Base-by-base conservation (phyloP, 2,113 vertebrate species). In the Carassius gibelio region DNA sequence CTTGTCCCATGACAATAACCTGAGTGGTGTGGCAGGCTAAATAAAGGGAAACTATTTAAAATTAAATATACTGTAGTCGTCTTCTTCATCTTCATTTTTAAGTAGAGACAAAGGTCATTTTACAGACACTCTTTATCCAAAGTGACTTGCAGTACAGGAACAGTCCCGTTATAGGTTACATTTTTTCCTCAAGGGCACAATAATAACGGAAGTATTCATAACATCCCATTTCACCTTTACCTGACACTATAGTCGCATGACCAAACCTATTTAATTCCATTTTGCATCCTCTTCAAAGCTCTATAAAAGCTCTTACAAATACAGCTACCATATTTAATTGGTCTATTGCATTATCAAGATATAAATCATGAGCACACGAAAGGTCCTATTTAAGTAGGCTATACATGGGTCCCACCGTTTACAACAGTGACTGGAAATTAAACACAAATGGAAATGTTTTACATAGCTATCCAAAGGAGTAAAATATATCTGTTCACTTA, bases 21-120 rank as follows among this genome's bases (percentile, higher is more conserved):
- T 87, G 87, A 90, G 86, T 92, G 90, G 79, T 93, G 93, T 91
- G 92, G 90, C 90, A 92, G 91, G 93, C 88, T 91, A 88, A 95
- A 94, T 95, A 95, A 95, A 95, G 86, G 79, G 81, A 92, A 71
- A 75, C 90, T 85, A 86, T 88, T 90, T 90, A 84, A 89, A 13
- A 45, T 61, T 13, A 81, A 69, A 23, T 64, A 8, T 59, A 87
- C 64, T 82, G 13, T 88, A 82, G 64, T 71, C 84, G 4, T 57
- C 8, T 59, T 59, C 30, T 81, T 36, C n/a, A 13, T 36, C n/a
- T 45, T 45, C 8, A 45, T 45, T 42, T 42, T 69, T 75, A 42
- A 66, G 11, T 1, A 1, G 30, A 59, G 52, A 8, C 13, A 26
- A 52, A 76, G 23, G n/a, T 8, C 74, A 26, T 48, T 45, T 48